These are phyloP conservation scores for Porites divaricata DNA, from an alignment of 92 coral and sea anemone genomes.

Conservation along the genomic window DNA sequence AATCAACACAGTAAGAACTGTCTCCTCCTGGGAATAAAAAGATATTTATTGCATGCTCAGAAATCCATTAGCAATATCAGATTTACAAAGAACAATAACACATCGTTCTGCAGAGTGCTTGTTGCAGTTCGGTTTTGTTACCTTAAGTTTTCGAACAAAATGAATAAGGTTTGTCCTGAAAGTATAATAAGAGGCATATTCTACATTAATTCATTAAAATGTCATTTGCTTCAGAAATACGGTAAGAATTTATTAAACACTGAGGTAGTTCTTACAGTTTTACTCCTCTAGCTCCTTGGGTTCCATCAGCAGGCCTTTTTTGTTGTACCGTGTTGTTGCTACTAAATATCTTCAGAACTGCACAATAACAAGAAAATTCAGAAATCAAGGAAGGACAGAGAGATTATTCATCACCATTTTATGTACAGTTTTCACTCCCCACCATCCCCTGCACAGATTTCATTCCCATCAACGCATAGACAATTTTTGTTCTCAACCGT, in stretches of 20 bases:
- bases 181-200: neutral
- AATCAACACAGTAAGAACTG: slow-evolving; percentile 77
- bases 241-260: neutral
- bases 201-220: neutral
- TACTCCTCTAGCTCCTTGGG: slow-evolving; percentile 39
- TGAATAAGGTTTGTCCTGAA: slow-evolving; percentile 53
- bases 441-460: too few relatives aligned
- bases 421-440: too few relatives aligned
- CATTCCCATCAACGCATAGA: too few relatives aligned
- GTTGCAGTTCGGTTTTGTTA: neutral
- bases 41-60: neutral
- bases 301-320: slow-evolving; percentile 89
- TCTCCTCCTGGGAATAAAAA: slow-evolving; percentile 75
- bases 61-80: neutral
- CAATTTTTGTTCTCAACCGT: too few relatives aligned
- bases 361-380: slow-evolving; percentile 7
- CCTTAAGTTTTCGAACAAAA: slow-evolving; percentile 66
- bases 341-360: slow-evolving; percentile 86
- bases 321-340: slow-evolving; percentile 77
- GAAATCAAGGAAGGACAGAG: too few relatives aligned
- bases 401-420: too few relatives aligned
- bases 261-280: slow-evolving; percentile 54
- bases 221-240: neutral
- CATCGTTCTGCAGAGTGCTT: neutral
- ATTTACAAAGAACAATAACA: too few relatives aligned